Conservation (phyloP, 2,888 invertebrate genomes). For the Calameuta idolon region DNA sequence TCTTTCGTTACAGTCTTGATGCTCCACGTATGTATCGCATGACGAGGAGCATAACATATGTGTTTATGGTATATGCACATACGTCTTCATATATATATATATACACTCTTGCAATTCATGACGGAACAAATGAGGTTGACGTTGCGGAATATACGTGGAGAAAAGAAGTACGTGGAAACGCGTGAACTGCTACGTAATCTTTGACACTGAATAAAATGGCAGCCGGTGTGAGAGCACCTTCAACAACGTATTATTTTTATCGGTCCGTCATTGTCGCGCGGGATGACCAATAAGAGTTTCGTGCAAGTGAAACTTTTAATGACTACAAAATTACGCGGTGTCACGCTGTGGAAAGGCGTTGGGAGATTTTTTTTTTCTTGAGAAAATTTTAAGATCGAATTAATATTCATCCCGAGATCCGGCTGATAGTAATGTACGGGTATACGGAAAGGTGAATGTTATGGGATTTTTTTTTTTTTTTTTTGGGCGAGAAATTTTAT, state of each 20-base stretch:
- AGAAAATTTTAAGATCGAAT: not conserved
- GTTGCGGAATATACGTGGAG: constrained; percentile 13
- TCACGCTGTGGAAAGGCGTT: not conserved
- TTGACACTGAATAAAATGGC: not conserved
- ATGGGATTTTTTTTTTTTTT: not conserved
- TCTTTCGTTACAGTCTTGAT: constrained; percentile 6
- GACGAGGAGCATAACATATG: not conserved
- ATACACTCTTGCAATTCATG: not conserved
- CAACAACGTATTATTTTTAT: not conserved
- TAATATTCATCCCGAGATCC: not conserved
- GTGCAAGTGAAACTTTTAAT: not conserved
- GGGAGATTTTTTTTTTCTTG: not conserved
- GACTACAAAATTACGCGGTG: not conserved
- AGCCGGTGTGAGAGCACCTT: not conserved
- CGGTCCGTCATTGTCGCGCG: not conserved
- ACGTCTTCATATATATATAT: no score
- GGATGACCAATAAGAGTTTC: not conserved
- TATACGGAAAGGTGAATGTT: not conserved
- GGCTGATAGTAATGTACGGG: not conserved
- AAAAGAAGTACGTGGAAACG: constrained; percentile 2
- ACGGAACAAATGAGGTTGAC: not conserved
- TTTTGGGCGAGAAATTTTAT: not conserved
- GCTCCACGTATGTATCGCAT: not conserved
- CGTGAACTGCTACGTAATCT: constrained; percentile 11
- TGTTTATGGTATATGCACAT: not conserved